Evolutionary conservation across 2,797 vertebrate species (phyloP).

Genomic region (Thripadectes ignobilis): DNA sequence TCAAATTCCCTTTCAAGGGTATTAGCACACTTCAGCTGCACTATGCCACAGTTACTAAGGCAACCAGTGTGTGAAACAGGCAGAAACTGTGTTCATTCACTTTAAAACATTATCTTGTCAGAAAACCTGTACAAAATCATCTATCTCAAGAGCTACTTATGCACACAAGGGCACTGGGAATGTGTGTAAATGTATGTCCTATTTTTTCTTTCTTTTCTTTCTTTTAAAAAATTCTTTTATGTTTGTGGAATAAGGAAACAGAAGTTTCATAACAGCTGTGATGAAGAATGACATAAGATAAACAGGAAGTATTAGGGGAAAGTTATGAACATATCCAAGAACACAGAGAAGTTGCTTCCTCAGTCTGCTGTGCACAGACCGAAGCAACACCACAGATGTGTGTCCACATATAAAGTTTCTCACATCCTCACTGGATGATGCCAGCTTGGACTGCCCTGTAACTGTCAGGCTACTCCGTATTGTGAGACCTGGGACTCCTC

Average conservation of each 20-base stretch:
- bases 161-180: not conserved
- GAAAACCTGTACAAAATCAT: not conserved
- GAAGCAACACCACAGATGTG: not conserved
- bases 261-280: not conserved
- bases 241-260: not conserved
- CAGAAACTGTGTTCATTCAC: not conserved
- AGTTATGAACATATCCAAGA: not conserved
- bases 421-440: not conserved
- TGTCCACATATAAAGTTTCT: not conserved
- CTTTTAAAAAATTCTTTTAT: not conserved
- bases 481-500: not conserved
- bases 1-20: not conserved
- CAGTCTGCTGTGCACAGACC: not conserved
- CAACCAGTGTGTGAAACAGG: not conserved
- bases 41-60: slow-evolving; percentile 7
- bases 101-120: not conserved
- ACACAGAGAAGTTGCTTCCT: not conserved
- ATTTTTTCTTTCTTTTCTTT: not conserved
- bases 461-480: fast-evolving
- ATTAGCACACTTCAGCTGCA: not conserved
- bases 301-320: not conserved
- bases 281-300: not conserved
- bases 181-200: fast-evolving
- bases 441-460: not conserved
- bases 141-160: not conserved